Evolutionary conservation across 2,797 vertebrate genomes (phyloP), one percentile per base, ranked within the genome.

Genomic region (Aselliscus stoliczkanus): DNA sequence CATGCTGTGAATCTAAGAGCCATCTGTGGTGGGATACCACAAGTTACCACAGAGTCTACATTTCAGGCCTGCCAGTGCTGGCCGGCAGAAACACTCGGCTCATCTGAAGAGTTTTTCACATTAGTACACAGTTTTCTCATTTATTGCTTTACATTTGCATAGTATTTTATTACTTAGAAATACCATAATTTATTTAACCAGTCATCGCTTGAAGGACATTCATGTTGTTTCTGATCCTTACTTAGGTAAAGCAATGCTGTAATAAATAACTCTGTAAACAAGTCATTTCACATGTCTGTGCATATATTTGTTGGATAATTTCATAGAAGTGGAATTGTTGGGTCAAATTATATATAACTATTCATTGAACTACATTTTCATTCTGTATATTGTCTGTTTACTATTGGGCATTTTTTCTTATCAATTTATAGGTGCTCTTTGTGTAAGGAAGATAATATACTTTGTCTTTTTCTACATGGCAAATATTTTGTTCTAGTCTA

Each of bases 401-500:
- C 52, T 87, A 76, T 11, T 54, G 25, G 69, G 69, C 14, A 42
- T 65, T 44, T 62, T 62, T 83, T 90, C 14, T 44, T 54, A 62
- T 44, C 2, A 54, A 18, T 87, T 75, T 87, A 62, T 54, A 75
- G 81, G 25, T 69, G 14, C 20, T 54, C 20, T 96, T 69, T 86
- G 7, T 81, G 79, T 47, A 77, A 21, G n/a, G 27, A 79, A 72
- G 23, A 81, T 0, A 86, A 27, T 54, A 69, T 44, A 29, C 15
- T 44, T 44, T 67, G 34, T 64, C 50, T 65, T 95, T 76, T 82
- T 52, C 81, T 90, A 31, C 60, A 58, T 4, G 65, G 29, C 7
- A 75, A 86, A 75, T 81, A 67, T 75, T 93, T 80, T 95, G 39
- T 80, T 54, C 47, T 72, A 72, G 64, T 65, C 29, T 95, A 79